Base-by-base conservation (phyloP, 2,113 vertebrate species). In the Chauna torquata region DNA sequence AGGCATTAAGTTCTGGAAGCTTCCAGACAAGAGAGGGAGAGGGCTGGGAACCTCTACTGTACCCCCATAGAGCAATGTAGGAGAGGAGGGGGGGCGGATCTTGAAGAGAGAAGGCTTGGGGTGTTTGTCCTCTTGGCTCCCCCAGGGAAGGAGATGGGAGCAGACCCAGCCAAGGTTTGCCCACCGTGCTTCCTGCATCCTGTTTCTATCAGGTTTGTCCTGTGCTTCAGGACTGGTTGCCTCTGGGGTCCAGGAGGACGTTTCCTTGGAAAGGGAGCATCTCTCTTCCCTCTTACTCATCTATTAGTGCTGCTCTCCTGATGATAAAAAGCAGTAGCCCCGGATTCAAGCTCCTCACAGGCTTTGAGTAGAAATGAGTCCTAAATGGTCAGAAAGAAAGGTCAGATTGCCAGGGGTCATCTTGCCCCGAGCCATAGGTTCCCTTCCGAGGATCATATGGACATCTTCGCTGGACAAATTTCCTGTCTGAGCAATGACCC, bases 301-400 rank as follows among this genome's bases (percentile, higher is more conserved):
- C 23, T 50, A 50, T 50, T 25, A 50, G 25, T 12, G 10, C 38
- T 42, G 27, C 16, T 18, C 27, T 83, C 27, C 49, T 44, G 28
- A 65, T 12, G 7, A 34, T 16, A 44, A 12, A 80, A 14, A 81
- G 59, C 34, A 44, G 38, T 19, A 81, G 28, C 5, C 40, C 17
- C 49, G 78, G 44, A 89, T 25, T 11, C 0, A 0, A 52, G 32
- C 16, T 84, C 24, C 42, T 77, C 0, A 0, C 1, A 81, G 72
- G 17, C 89, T 87, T 84, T 38, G 40, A 75, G 50, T 8, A 40
- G 36, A 74, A 80, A 40, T 7, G 54, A 64, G 40, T 12, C 28
- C 22, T 32, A 54, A 12, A 32, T 34, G 30, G 57, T 8, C 38
- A 50, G 80, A 54, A 66, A 74, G 59, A 45, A 82, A 72, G 24